Base-by-base conservation (phyloP, 1,140 invertebrate genomes). In the Pseudomyrmex concolor region DNA sequence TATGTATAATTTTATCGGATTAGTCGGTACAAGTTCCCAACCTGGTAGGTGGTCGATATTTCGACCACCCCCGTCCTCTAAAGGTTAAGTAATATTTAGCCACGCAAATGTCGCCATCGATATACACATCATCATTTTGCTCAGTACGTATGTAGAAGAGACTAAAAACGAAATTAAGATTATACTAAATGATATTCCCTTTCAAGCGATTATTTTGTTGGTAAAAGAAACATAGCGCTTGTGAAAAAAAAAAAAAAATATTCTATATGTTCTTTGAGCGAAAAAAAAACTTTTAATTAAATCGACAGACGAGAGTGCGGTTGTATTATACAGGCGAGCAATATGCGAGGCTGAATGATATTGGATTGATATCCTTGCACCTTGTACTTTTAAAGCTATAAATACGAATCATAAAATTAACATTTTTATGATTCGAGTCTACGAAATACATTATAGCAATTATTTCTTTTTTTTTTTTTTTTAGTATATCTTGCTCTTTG, bases 121-220 rank as follows among this genome's bases (percentile, higher is more conserved):
- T 15, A 51, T 66, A 34, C 43, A 2, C 25, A 13, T 78, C 70
- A 48, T 78, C 43, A 10, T 60, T 60, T 70, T 71, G 76, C 76
- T 70, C 64, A 54, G 15, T 17, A 34, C 34, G 34, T 50, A n/a
- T 19, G 19, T 55, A 22, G 5, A 15, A 19, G 10, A n/a, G 54
- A 70, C n/a, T 15, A 22, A 71, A 17, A 57, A 43, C 34, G 9
- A 74, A 15, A 48, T 48, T 57, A 54, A 34, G 34, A 34, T 34
- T 34, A 34, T 34, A 34, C 34, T 17, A 10, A 59, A 51, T 22
- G 1, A 13, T 70, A 34, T 57, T 70, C 15, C 45, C 10, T 15
- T 43, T 77, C 48, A 77, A 77, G 7, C 54, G 48, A 77, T 77
- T 34, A 77, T 80, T 71, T 80, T 1, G n/a, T 12, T 10, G 55